phyloP scores from a whole-genome alignment of 2,888 invertebrate genomes.

The Mellilla xanthometata region DNA sequence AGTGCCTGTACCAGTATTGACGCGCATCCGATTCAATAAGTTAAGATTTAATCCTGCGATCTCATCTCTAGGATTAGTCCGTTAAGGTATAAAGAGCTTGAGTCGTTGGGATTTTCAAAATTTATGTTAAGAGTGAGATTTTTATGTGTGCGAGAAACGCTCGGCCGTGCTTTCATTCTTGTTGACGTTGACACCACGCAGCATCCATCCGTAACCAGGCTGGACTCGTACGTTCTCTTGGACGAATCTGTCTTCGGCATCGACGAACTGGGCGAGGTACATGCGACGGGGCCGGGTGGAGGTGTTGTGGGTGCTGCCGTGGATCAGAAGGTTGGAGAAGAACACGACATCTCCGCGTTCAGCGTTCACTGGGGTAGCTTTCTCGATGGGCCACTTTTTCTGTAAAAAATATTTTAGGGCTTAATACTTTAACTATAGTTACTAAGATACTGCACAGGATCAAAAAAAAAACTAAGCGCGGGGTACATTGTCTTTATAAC shows the following conservation, averaged over 20 bases:
- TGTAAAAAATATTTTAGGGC: slow-evolving; percentile 31
- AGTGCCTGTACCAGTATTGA: background rate
- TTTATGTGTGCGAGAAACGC: slow-evolving; percentile 23
- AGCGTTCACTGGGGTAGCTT: slow-evolving; percentile 73
- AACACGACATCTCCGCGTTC: slow-evolving; percentile 79
- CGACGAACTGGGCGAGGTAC: slow-evolving; percentile 77
- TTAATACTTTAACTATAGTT: too few relatives aligned
- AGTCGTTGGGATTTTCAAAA: too few relatives aligned
- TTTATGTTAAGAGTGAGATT: background rate
- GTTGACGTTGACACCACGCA: slow-evolving; percentile 71
- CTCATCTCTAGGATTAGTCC: too few relatives aligned
- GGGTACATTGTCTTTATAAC: too few relatives aligned
- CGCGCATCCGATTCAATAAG: too few relatives aligned
- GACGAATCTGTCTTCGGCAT: slow-evolving; percentile 71
- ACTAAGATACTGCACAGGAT: too few relatives aligned
- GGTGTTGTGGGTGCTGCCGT: slow-evolving; percentile 80
- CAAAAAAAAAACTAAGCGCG: too few relatives aligned
- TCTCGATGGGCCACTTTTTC: slow-evolving; percentile 70
- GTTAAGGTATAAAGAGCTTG: too few relatives aligned
- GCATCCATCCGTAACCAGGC: slow-evolving; percentile 79
- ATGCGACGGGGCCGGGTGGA: slow-evolving; percentile 72
- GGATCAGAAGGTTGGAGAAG: slow-evolving; percentile 81
- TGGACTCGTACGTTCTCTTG: slow-evolving; percentile 52
- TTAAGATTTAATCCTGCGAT: too few relatives aligned
- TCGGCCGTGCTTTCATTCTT: slow-evolving; percentile 43